Evolutionary conservation across 2,888 invertebrate genomes (phyloP).

Genomic region (Xestia c-nigrum): DNA sequence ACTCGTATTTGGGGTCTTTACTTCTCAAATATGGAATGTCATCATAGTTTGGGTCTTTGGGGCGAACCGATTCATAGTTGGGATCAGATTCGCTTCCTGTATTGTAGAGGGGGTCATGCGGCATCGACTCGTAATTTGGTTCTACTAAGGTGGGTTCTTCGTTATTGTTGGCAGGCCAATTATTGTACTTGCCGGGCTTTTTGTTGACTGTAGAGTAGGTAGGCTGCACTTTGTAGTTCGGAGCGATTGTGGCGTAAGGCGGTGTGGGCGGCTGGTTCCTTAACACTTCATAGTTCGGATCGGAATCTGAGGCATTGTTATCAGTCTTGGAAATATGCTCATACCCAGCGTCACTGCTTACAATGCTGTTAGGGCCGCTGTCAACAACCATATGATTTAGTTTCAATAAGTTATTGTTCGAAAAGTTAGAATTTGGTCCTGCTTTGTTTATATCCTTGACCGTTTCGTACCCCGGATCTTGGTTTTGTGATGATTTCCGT

Average conservation of each 20-base stretch:
- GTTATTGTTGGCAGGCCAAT: constrained; percentile 88
- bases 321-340: constrained; percentile 91
- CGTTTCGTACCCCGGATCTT: constrained; percentile 92
- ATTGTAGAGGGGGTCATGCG: constrained; percentile 91
- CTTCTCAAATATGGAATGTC: constrained; percentile 79
- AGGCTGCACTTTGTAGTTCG: constrained; percentile 85
- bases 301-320: constrained; percentile 91
- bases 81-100: constrained; percentile 94
- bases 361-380: constrained; percentile 91
- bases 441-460: constrained; percentile 85
- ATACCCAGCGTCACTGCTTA: constrained; percentile 93
- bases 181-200: constrained; percentile 88
- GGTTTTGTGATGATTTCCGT: constrained; percentile 83
- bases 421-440: constrained; percentile 72
- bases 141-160: constrained; percentile 91
- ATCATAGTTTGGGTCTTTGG: constrained; percentile 92
- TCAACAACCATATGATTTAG: constrained; percentile 81
- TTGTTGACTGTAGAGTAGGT: constrained; percentile 91
- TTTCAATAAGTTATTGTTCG: constrained; percentile 81
- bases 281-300: constrained; percentile 95
- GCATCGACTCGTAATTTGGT: constrained; percentile 95
- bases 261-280: constrained; percentile 90
- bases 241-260: constrained; percentile 87
- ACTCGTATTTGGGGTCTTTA: constrained; percentile 92
- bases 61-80: constrained; percentile 93